Conservation (phyloP, 2,797 vertebrate genomes). For the Chromobotia macracanthus region DNA sequence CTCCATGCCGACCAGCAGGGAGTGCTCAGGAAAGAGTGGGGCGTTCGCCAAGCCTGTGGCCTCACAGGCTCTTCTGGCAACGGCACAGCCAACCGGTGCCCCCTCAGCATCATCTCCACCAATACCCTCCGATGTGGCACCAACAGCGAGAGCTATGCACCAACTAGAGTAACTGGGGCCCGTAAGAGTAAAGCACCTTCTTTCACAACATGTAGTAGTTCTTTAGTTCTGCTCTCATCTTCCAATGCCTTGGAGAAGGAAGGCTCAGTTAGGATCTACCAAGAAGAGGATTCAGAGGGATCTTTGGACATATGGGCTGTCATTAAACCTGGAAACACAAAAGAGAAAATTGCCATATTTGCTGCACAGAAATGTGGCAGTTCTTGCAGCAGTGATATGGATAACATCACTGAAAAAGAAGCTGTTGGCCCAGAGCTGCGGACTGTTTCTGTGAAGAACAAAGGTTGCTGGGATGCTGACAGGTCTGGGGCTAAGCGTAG, state of each 20-base stretch:
- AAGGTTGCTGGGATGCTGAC: conserved; percentile 87
- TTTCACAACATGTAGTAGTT: conserved; percentile 53
- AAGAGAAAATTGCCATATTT: conserved; percentile 96
- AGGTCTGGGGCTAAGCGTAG: conserved; percentile 86
- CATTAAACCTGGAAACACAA: conserved; percentile 95
- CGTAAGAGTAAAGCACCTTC: conserved; percentile 70
- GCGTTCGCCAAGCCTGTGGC: conserved; percentile 65
- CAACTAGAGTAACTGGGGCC: conserved; percentile 48
- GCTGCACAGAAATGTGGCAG: conserved; percentile 79
- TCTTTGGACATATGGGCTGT: conserved; percentile 87
- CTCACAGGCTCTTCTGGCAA: conserved; percentile 52
- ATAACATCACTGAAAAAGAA: neutral
- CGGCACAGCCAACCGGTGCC: conserved; percentile 73
- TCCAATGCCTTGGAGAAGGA: conserved; percentile 57
- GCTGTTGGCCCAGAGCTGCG: conserved; percentile 34
- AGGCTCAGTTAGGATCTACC: conserved; percentile 72
- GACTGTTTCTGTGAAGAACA: conserved; percentile 81
- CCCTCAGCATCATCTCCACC: conserved; percentile 80
- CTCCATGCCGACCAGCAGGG: conserved; percentile 70
- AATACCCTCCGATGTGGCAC: conserved; percentile 77
- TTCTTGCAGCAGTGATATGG: conserved; percentile 37
- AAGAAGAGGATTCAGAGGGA: conserved; percentile 76
- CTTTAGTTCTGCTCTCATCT: conserved; percentile 59
- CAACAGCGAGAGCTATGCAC: conserved; percentile 12
- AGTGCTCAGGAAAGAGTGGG: conserved; percentile 70